phyloP scores from a whole-genome alignment of 2,888 invertebrate species.

The Magallana nippona region DNA sequence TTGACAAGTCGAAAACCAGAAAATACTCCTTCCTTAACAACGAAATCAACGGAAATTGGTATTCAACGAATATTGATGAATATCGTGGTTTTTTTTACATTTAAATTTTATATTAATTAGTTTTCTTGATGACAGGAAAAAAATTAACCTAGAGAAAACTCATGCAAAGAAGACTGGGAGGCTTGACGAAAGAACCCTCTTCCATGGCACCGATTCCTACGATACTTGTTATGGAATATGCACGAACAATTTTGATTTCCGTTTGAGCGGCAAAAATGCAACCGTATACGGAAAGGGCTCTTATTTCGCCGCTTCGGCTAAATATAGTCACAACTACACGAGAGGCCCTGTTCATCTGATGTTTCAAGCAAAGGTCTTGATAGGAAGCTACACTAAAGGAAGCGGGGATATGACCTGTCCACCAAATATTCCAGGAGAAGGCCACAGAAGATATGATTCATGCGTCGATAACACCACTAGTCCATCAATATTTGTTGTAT shows the following conservation, averaged over 20 bases:
- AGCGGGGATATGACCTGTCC: conserved; percentile 53
- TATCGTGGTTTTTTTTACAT: too few species aligned
- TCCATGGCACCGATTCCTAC: conserved; percentile 65
- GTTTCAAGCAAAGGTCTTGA: conserved; percentile 67
- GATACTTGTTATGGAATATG: conserved; percentile 65
- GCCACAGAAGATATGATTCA: conserved; percentile 64
- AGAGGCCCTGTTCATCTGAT: conserved; percentile 53
- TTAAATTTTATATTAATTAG: background rate
- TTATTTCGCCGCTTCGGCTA: conserved; percentile 63
- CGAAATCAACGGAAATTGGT: too few species aligned
- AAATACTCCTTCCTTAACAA: too few species aligned
- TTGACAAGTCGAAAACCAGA: too few species aligned
- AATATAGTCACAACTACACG: conserved; percentile 59
- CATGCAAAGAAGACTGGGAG: conserved; percentile 24
- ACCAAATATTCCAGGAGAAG: conserved; percentile 56
- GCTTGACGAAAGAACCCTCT: conserved; percentile 58
- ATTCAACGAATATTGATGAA: too few species aligned
- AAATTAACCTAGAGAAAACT: conserved; percentile 47
- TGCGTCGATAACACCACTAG: conserved; percentile 63
- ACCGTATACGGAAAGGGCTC: conserved; percentile 69
- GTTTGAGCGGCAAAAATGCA: conserved; percentile 66
- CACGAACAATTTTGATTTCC: conserved; percentile 66
- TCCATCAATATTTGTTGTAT: conserved; percentile 68
- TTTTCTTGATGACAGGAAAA: conserved; percentile 38
- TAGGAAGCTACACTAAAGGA: conserved; percentile 65